These are phyloP conservation scores for Carapus acus DNA, from an alignment of 2,797 vertebrate species.

Conservation along the genomic window DNA sequence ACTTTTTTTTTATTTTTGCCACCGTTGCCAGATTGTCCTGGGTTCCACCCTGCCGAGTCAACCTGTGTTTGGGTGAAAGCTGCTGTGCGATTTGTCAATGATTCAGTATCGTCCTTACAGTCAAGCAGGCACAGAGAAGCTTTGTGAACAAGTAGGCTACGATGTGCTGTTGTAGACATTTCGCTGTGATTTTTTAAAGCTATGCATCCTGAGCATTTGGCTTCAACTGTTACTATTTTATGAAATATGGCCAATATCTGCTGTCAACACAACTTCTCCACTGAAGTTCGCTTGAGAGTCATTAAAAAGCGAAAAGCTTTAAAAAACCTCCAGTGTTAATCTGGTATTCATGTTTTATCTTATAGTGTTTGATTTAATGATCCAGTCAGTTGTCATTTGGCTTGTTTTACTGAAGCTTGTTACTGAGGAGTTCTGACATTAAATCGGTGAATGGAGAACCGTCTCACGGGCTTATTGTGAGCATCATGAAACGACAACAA, in stretches of 20 bases:
- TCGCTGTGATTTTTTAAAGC: slow-evolving; percentile 5
- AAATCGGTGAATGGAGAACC: slow-evolving; percentile 10
- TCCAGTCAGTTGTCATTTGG: neutral
- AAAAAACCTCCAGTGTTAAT: no score
- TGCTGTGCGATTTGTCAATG: slow-evolving; percentile 15
- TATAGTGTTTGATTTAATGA: no score
- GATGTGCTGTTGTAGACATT: slow-evolving; percentile 5
- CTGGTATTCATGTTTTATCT: no score
- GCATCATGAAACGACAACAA: no score
- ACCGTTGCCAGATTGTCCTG: slow-evolving; percentile 7
- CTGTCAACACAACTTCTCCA: no score
- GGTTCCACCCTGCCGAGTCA: slow-evolving; percentile 13
- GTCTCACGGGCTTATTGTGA: neutral
- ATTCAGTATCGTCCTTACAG: slow-evolving; percentile 6
- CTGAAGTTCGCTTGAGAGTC: no score
- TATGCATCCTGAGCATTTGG: slow-evolving; percentile 46
- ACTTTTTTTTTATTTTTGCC: slow-evolving; percentile 6
- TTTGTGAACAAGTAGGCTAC: slow-evolving; percentile 6
- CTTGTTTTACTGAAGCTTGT: slow-evolving; percentile 2
- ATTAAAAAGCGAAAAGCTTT: no score
- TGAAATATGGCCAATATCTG: no score
- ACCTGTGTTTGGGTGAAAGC: slow-evolving; percentile 6
- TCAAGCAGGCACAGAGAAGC: neutral
- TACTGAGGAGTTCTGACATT: slow-evolving; percentile 11
- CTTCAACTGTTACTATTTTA: no score